phyloP scores from a whole-genome alignment of 1,140 invertebrate species.

The Hesperophylax magnus region DNA sequence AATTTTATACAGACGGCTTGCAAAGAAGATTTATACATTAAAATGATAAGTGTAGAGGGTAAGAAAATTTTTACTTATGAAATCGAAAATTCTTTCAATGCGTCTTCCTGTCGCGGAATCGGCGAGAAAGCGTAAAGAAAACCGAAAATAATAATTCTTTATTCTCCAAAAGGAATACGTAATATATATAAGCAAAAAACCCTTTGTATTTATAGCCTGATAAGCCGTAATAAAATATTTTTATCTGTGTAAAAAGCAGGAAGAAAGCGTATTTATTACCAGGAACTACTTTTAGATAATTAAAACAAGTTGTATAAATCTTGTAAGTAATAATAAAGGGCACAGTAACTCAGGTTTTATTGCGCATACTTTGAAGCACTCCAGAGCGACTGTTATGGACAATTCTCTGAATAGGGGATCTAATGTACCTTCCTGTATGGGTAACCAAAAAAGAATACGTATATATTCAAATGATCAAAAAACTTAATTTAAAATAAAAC shows the following conservation, averaged over 20 bases:
- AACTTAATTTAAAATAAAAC: too few relatives aligned
- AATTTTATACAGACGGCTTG: neutral
- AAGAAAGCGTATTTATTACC: constrained; percentile 29
- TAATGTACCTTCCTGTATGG: too few relatives aligned
- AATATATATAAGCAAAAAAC: neutral
- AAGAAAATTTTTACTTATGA: too few relatives aligned
- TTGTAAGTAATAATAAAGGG: constrained; percentile 28
- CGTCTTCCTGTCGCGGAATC: neutral
- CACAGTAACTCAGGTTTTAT: constrained; percentile 22
- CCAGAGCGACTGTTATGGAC: neutral
- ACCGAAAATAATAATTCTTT: neutral
- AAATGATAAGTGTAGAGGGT: too few relatives aligned
- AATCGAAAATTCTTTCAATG: too few relatives aligned
- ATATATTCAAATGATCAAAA: too few relatives aligned
- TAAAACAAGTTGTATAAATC: constrained; percentile 28
- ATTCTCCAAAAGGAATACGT: neutral
- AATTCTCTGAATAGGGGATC: too few relatives aligned
- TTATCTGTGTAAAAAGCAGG: constrained; percentile 18
- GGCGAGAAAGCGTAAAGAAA: neutral
- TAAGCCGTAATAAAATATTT: constrained; percentile 38
- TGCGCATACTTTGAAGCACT: constrained; percentile 12
- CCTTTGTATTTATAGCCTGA: constrained; percentile 24
- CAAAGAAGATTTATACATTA: too few relatives aligned
- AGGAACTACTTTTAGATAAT: constrained; percentile 29
- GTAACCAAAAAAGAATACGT: too few relatives aligned